Conservation (phyloP, 2,113 vertebrate species). For the Campylomormyrus tamandua region DNA sequence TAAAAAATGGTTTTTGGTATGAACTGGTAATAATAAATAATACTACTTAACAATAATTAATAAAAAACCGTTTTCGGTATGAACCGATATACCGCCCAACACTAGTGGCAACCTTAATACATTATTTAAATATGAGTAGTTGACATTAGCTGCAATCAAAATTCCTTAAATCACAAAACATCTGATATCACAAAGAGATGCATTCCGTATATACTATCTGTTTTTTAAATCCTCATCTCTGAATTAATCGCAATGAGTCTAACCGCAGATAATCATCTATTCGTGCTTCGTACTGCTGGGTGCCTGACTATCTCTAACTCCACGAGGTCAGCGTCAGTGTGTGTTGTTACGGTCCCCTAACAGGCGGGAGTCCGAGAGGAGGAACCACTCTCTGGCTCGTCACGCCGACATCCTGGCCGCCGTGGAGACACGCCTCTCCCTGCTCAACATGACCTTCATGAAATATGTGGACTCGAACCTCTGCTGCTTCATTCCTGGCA, state of each 20-base stretch:
- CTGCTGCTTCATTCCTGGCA: conserved; percentile 98
- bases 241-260: background rate
- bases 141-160: background rate
- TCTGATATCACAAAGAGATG: background rate
- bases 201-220: background rate
- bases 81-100: no score
- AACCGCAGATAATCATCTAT: background rate
- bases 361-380: conserved; percentile 90
- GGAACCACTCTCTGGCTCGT: conserved; percentile 92
- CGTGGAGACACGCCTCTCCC: conserved; percentile 88
- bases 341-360: background rate
- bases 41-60: no score
- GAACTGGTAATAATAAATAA: no score
- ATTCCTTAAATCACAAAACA: background rate
- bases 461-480: conserved; percentile 98
- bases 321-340: background rate
- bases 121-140: background rate
- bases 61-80: no score
- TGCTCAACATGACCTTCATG: conserved; percentile 99
- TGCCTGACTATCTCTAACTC: background rate
- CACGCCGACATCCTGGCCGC: conserved; percentile 96
- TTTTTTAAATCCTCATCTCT: background rate
- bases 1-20: no score
- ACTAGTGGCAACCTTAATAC: no score
- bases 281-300: background rate